A percentile compares a stretch with the other conserved stretches of the same genome.
Conservation (phyloP, 2,113 vertebrate genomes). For the Canis aureus region DNA sequence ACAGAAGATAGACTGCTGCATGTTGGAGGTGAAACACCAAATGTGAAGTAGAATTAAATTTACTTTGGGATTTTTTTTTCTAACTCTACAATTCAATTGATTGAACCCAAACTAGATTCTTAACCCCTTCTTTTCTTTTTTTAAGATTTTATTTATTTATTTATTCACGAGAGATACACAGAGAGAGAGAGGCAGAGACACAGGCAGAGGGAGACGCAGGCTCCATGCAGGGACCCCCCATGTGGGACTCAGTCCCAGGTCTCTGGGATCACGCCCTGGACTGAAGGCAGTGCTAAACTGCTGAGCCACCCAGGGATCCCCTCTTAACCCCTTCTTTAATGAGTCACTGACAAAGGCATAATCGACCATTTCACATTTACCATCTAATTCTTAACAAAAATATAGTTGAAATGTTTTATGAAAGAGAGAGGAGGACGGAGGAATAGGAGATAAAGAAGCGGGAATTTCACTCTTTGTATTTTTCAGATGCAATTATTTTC, state of each 20-base stretch:
- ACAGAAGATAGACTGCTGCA: not conserved
- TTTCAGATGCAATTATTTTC: not conserved
- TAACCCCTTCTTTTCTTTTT: not conserved
- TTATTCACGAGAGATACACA: too few relatives aligned
- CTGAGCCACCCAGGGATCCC: too few relatives aligned
- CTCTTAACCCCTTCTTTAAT: not conserved
- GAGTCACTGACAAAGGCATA: not conserved
- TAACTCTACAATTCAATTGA: conserved; percentile 16
- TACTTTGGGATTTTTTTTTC: conserved; percentile 2
- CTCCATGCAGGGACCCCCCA: too few relatives aligned
- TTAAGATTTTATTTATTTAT: too few relatives aligned
- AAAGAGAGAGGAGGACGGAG: not conserved
- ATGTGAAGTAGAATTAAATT: not conserved
- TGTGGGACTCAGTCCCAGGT: too few relatives aligned
- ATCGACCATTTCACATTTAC: not conserved
- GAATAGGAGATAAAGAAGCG: not conserved
- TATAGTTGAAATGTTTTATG: not conserved
- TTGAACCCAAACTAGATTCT: conserved; percentile 26
- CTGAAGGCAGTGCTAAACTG: too few relatives aligned
- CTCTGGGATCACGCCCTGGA: too few relatives aligned
- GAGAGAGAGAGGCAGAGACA: too few relatives aligned
- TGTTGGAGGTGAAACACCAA: not conserved
- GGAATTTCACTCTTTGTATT: not conserved
- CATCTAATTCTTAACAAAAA: not conserved
- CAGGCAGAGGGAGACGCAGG: too few relatives aligned